These are phyloP conservation scores for Ectemnius cavifrons DNA, from an alignment of 2,888 invertebrate genomes.

Conservation along the genomic window DNA sequence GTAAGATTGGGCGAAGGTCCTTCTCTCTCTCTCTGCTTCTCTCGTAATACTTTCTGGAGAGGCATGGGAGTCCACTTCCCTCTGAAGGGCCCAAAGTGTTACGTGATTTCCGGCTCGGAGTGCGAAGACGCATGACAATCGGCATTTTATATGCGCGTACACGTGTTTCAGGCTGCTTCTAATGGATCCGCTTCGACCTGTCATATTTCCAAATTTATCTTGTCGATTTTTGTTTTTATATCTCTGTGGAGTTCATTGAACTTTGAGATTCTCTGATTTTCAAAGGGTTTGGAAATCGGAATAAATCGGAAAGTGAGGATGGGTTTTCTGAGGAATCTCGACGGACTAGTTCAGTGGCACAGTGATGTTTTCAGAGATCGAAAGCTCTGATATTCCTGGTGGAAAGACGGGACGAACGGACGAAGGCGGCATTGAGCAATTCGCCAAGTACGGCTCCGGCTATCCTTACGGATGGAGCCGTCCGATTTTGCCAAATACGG, in stretches of 20 bases:
- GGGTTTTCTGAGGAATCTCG: no score
- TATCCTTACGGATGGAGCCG: constrained; percentile 67
- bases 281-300: no score
- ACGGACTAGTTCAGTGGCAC: not conserved
- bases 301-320: no score
- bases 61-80: constrained; percentile 47
- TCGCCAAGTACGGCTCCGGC: constrained; percentile 68
- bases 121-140: constrained; percentile 58
- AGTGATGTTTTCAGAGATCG: constrained; percentile 42
- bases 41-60: constrained; percentile 41
- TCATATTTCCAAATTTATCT: no score
- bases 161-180: constrained; percentile 42
- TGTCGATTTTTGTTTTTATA: no score
- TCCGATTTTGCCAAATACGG: constrained; percentile 75
- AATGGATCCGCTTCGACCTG: constrained; percentile 10
- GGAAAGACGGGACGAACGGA: constrained; percentile 43
- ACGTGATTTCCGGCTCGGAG: constrained; percentile 62
- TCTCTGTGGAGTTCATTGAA: no score
- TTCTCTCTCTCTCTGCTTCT: no score
- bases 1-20: constrained; percentile 27
- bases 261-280: no score
- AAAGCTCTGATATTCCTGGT: constrained; percentile 44
- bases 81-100: constrained; percentile 52
- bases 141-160: constrained; percentile 43
- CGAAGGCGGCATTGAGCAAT: constrained; percentile 68